phyloP scores from a whole-genome alignment of 2,888 invertebrate species.

The Conchocele bisecta region DNA sequence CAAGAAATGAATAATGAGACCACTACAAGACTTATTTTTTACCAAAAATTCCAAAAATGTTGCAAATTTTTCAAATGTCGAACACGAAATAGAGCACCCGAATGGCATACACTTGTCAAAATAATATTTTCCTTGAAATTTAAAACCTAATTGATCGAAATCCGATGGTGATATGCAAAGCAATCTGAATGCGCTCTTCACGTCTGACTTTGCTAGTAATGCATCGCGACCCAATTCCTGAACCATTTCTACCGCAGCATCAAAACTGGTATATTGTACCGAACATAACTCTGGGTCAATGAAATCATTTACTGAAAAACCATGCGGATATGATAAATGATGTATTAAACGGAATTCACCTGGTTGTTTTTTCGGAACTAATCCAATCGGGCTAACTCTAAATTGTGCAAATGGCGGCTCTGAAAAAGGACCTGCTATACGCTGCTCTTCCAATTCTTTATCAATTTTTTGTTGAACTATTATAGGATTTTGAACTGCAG shows the following conservation, averaged over 20 bases:
- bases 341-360: constrained; percentile 28
- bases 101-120: constrained; percentile 36
- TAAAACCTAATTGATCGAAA: constrained; percentile 37
- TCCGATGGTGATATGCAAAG: constrained; percentile 12
- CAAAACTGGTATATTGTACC: constrained; percentile 30
- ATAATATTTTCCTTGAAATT: constrained; percentile 26
- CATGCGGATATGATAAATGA: constrained; percentile 26
- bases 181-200: constrained; percentile 21
- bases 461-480: constrained; percentile 24
- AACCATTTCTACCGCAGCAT: constrained; percentile 23
- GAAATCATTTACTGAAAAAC: constrained; percentile 22
- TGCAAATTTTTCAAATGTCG: constrained; percentile 42
- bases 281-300: constrained; percentile 34
- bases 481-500: constrained; percentile 1
- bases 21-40: too few species aligned
- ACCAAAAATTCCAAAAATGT: constrained; percentile 34
- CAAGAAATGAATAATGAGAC: constrained; percentile 25
- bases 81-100: constrained; percentile 33
- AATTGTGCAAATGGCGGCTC: constrained; percentile 8
- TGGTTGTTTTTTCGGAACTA: constrained; percentile 25
- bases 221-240: constrained; percentile 15
- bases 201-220: neutral
- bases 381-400: constrained; percentile 14
- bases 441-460: constrained; percentile 28
- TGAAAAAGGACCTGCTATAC: constrained; percentile 39